Evolutionary conservation across 2,797 vertebrate species (phyloP).

Genomic region (Pelobates cultripes): DNA sequence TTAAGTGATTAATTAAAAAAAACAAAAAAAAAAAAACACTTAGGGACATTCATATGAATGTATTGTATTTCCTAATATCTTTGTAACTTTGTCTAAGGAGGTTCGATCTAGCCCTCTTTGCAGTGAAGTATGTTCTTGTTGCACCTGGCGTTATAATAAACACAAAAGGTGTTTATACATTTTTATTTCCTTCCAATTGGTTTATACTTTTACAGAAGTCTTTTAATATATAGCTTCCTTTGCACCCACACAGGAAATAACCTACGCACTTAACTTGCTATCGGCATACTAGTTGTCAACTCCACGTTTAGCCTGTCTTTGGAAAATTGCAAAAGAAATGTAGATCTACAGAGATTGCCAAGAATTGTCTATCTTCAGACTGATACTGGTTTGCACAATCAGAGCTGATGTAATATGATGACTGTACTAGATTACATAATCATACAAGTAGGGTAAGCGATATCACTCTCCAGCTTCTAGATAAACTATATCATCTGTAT

Average conservation of each 20-base stretch:
- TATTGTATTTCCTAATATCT: too few relatives aligned
- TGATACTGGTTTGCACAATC: too few relatives aligned
- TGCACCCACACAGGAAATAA: conserved; percentile 28
- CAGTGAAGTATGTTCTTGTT: background rate
- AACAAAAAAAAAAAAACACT: too few relatives aligned
- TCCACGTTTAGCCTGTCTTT: background rate
- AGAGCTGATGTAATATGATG: too few relatives aligned
- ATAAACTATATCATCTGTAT: too few relatives aligned
- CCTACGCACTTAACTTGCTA: background rate
- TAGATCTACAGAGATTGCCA: background rate
- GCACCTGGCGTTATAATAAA: conserved; percentile 12
- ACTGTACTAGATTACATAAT: too few relatives aligned
- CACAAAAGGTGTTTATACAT: background rate
- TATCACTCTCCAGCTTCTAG: too few relatives aligned
- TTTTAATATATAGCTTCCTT: conserved; percentile 7
- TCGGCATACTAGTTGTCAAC: background rate
- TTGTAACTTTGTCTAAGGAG: too few relatives aligned
- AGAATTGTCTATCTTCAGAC: background rate
- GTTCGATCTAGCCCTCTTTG: too few relatives aligned
- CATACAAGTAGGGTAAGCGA: too few relatives aligned
- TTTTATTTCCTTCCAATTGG: background rate
- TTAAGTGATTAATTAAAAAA: too few relatives aligned
- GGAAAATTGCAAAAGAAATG: background rate
- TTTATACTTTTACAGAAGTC: conserved; percentile 16
- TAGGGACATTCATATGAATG: too few relatives aligned